A percentile compares a stretch with the other conserved stretches of the same genome.
Conservation (phyloP, 2,113 vertebrate genomes). For the Orcinus orca region DNA sequence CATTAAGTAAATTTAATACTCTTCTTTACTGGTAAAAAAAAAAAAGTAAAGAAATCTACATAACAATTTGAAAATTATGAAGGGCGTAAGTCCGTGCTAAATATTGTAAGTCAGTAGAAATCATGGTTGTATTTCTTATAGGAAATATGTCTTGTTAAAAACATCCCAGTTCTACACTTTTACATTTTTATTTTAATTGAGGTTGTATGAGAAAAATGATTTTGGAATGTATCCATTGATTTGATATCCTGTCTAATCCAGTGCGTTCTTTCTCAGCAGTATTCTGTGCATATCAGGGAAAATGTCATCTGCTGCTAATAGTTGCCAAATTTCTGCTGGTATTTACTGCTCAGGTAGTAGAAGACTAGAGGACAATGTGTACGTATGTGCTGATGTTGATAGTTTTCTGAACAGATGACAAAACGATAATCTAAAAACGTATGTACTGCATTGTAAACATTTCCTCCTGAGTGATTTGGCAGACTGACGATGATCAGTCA, state of each 20-base stretch:
- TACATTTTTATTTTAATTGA: conserved; percentile 15
- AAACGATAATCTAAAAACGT: conserved; percentile 43
- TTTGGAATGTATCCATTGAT: neutral
- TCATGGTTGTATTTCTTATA: neutral
- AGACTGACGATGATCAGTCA: conserved; percentile 41
- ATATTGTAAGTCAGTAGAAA: conserved; percentile 51
- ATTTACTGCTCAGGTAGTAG: neutral
- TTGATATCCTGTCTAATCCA: neutral
- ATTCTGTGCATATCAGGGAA: neutral
- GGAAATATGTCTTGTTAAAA: neutral
- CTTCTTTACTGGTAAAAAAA: conserved; percentile 32
- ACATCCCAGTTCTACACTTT: neutral
- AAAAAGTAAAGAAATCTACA: conserved; percentile 27
- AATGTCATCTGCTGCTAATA: neutral
- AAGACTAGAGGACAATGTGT: neutral
- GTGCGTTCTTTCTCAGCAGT: neutral
- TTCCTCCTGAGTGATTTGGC: conserved; percentile 50
- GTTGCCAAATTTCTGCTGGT: conserved; percentile 9
- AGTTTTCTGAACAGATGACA: conserved; percentile 60
- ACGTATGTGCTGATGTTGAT: neutral
- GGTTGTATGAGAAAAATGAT: neutral
- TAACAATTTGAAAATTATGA: conserved; percentile 46
- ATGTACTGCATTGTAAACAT: conserved; percentile 22
- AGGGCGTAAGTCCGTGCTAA: neutral
- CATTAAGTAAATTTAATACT: conserved; percentile 61